Base-by-base conservation (phyloP, 23 tunicate species). In the Trididemnum clinides region DNA sequence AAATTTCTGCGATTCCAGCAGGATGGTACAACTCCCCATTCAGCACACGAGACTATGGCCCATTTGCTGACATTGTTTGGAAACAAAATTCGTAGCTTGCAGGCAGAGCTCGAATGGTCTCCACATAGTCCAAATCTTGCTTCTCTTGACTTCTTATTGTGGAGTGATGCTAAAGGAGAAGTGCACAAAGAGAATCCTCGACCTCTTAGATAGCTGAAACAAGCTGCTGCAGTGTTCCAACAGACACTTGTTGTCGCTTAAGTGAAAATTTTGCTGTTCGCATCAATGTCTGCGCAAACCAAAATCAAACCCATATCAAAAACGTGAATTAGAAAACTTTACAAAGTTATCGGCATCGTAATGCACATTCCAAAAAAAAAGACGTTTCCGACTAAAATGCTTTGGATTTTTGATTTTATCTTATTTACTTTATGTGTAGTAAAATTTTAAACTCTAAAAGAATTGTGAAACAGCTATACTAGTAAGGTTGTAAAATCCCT, bases 61-160 rank as follows among this genome's bases (percentile, higher is more conserved):
- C 75, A 66, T 66, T 66, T 66, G 75, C n/a, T 6, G 37, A 66
- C 37, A 31, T 66, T 66, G 37, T 31, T 66, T 66, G 37, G 37
- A 66, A 66, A 66, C 75, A 31, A n/a, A 66, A 66, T 66, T 66
- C 5, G 75, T 6, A 66, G 36, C 75, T 66, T 66, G 75, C 37
- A 66, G 37, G 75, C 36, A 66, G 37, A 28, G 37, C 25, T 66
- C 37, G n/a, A 66, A 66, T 66, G 75, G 37, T 66, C 75, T 66
- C 36, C 75, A 23, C 36, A 66, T 66, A 66, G 75, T 66, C 75
- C 37, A 29, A 37, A 66, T 66, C 37, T 66, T 66, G 37, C 75
- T 29, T 37, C 37, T 66, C 75, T 66, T 66, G 69, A 62, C 75
- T 66, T 66, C 22, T 66, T 31, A 10, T 44, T 44, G 10, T 66